Evolutionary conservation across 2,888 invertebrate species (phyloP), one percentile per base, ranked within the genome.

Genomic region (Nematopogon swammerdamellus): DNA sequence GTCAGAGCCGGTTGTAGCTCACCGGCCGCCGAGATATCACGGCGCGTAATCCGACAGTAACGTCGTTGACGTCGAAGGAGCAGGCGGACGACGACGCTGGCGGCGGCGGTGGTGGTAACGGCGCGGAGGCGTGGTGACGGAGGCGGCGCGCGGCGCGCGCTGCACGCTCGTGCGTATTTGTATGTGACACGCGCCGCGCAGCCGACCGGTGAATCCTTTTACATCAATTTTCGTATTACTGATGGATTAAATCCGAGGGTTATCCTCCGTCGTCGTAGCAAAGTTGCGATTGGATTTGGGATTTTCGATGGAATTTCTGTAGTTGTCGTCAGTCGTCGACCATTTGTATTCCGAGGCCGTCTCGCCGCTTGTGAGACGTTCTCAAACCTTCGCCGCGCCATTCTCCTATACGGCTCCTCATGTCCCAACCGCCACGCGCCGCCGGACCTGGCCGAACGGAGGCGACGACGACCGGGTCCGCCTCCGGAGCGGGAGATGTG

Each of bases 171-270:
- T 46, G 65, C 60, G 61, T 64, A 64, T 73, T 74, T 68, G 71
- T 72, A 72, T 72, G 72, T 68, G 64, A 64, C 64, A 58, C 62
- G 60, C 62, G 51, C 60, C 61, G 61, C 19, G 43, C n/a, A n/a
- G 25, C 61, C 61, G 64, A 63, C 68, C 60, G 67, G 67, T 59
- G 63, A 61, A 66, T 63, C 69, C 67, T 72, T 72, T 72, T 72
- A 76, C 75, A 74, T 74, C 75, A 76, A 75, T 77, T 77, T 76
- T 77, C 74, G 72, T 73, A 75, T 77, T 77, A 77, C 72, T 72
- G 64, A 77, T 71, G 74, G 76, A 77, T 77, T 77, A 75, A 74
- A 75, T 71, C 69, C 65, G 68, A 69, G 70, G 72, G 70, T 72
- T 70, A 68, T 67, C 64, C n/a, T n/a, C n/a, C 65, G 64, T 65